These are phyloP conservation scores for Syrmaticus mikado DNA, from an alignment of 2,113 vertebrate genomes.

Conservation along the genomic window DNA sequence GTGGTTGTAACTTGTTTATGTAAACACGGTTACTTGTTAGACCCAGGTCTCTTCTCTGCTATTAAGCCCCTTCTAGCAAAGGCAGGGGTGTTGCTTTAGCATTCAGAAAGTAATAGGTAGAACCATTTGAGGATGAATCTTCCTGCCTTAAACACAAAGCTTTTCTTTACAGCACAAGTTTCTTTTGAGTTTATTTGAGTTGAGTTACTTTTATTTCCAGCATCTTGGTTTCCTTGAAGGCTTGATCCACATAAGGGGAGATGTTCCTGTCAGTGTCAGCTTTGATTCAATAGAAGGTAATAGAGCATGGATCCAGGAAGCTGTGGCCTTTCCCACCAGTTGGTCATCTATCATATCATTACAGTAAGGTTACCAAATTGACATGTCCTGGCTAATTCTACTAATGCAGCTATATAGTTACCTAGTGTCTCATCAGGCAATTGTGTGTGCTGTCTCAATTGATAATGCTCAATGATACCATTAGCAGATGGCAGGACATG, in stretches of 20 bases:
- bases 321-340: constrained; percentile 3
- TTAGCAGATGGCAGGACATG: constrained; percentile 45
- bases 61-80: constrained; percentile 50
- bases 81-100: neutral
- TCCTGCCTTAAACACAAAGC: neutral
- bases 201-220: constrained; percentile 21
- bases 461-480: constrained; percentile 18
- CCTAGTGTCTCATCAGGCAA: neutral
- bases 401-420: neutral
- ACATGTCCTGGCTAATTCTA: constrained; percentile 25
- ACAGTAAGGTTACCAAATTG: constrained; percentile 31
- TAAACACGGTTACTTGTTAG: constrained; percentile 29
- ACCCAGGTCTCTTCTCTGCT: constrained; percentile 14
- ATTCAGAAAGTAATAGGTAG: constrained; percentile 36
- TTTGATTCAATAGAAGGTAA: constrained; percentile 21
- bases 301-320: neutral
- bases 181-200: neutral
- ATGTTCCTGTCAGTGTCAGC: constrained; percentile 1
- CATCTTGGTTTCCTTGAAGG: neutral
- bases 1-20: constrained; percentile 53
- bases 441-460: neutral
- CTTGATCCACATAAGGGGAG: constrained; percentile 20
- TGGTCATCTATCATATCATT: constrained; percentile 67
- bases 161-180: neutral
- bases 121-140: neutral